Evolutionary conservation across 2,888 invertebrate genomes (phyloP), one percentile per base, ranked within the genome.

Genomic region (Cataglyphis livida): DNA sequence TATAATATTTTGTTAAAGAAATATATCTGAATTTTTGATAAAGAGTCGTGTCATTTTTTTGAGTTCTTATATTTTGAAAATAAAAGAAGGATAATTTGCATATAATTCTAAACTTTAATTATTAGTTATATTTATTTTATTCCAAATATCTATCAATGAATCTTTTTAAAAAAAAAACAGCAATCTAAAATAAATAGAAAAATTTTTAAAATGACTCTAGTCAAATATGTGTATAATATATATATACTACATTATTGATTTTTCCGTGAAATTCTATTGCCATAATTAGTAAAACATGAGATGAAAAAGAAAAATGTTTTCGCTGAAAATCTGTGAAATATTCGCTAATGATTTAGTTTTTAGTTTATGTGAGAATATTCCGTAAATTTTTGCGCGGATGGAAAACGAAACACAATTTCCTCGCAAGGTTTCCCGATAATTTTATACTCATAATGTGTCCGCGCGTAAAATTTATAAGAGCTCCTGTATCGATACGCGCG

Each of bases 401-500:
- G 28, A 12, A 32, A 75, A 21, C 18, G 21, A 64, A 75, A 48
- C 32, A n/a, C 51, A n/a, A 21, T 75, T 54, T 66, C 35, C 48
- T 18, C 51, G 21, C 21, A 10, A 6, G 32, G 21, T 64, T 70
- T 76, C 28, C 9, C 9, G 38, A 41, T 41, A 71, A 71, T 76
- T 70, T 76, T 57, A 54, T n/a, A 51, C 70, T 21, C n/a, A 25
- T 54, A 41, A 68, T 41, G 44, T 25, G 9, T 32, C 25, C 44
- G 21, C 21, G 6, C 25, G n/a, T 28, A 44, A 25, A 64, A 64
- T 35, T 68, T 25, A 35, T 35, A 51, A 51, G 15, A n/a, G 51
- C 51, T 51, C 51, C 7, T 2, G 66, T 10, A 75, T 48, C 35
- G 41, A 61, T 44, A 25, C 15, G 12, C 15, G n/a, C 64, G 12